These are phyloP conservation scores for Rhagium mordax DNA, from an alignment of 2,888 invertebrate genomes.

Conservation along the genomic window DNA sequence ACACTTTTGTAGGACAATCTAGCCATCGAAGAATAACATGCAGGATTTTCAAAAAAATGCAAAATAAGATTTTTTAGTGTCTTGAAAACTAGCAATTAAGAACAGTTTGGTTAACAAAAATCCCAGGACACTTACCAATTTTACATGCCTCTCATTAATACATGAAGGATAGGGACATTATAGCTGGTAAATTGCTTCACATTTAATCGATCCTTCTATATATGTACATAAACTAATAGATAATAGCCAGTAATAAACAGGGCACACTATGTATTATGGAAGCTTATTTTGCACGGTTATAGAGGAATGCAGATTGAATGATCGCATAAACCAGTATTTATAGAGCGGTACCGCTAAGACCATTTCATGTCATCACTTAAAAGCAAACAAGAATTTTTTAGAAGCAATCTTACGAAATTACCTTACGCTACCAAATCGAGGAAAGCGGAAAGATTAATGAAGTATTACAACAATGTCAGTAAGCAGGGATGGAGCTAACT, in stretches of 20 bases:
- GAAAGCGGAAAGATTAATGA: neutral
- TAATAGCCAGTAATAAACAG: slow-evolving; percentile 42
- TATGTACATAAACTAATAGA: slow-evolving; percentile 30
- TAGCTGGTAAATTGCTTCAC: slow-evolving; percentile 17
- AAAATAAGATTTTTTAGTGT: no score
- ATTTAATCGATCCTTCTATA: slow-evolving; percentile 25
- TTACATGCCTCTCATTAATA: neutral
- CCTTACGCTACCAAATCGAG: neutral
- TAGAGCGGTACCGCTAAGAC: slow-evolving; percentile 44
- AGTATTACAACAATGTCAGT: neutral
- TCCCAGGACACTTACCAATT: neutral
- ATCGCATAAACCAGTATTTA: slow-evolving; percentile 58
- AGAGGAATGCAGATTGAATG: slow-evolving; percentile 58
- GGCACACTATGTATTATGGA: slow-evolving; percentile 40
- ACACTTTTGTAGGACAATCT: neutral
- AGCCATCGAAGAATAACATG: neutral
- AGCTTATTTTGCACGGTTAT: slow-evolving; percentile 55
- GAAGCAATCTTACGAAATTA: neutral
- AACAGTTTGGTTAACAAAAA: neutral
- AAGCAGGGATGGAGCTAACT: no score
- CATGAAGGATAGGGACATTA: slow-evolving; percentile 12
- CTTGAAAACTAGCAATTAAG: neutral
- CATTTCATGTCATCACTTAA: slow-evolving; percentile 8
- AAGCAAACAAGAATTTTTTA: slow-evolving; percentile 10
- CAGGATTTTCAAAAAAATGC: slow-evolving; percentile 8